Evolutionary conservation across 2,888 invertebrate species (phyloP).

Genomic region (Pristionchus arcanus): DNA sequence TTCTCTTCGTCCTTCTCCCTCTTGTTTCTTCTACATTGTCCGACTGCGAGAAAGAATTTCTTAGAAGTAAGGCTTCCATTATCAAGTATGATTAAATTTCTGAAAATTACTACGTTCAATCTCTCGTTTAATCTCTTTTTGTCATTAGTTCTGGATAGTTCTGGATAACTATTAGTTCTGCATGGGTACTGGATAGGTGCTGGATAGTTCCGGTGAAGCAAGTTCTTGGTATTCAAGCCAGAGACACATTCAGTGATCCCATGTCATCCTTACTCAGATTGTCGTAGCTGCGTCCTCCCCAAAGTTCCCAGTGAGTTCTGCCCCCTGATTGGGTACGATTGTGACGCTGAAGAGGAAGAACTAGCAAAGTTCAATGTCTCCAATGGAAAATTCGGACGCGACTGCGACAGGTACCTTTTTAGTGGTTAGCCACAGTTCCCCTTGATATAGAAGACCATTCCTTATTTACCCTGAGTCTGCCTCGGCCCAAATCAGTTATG

Average conservation of each 20-base stretch:
- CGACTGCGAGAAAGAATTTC: conserved; percentile 7
- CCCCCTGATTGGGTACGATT: neutral
- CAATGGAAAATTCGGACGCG: neutral
- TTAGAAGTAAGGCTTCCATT: neutral
- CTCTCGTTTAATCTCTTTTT: too few relatives aligned
- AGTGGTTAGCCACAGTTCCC: neutral
- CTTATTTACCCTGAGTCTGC: too few relatives aligned
- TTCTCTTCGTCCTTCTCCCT: neutral
- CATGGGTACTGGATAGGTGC: too few relatives aligned
- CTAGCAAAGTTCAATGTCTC: neutral
- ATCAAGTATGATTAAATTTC: too few relatives aligned
- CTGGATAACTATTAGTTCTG: too few relatives aligned
- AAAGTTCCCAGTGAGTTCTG: neutral
- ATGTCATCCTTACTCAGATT: neutral
- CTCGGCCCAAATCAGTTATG: too few relatives aligned
- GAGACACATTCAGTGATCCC: neutral
- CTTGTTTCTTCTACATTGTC: neutral
- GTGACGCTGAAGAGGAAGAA: neutral
- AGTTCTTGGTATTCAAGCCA: too few relatives aligned
- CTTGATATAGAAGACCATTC: neutral
- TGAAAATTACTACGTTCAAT: too few relatives aligned
- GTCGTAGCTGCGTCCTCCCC: neutral
- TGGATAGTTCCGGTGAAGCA: too few relatives aligned
- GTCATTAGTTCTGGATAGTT: too few relatives aligned
- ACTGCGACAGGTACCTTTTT: conserved; percentile 2